These are phyloP conservation scores for Pseudomyrmex concolor DNA, from an alignment of 1,140 invertebrate genomes.

Conservation along the genomic window DNA sequence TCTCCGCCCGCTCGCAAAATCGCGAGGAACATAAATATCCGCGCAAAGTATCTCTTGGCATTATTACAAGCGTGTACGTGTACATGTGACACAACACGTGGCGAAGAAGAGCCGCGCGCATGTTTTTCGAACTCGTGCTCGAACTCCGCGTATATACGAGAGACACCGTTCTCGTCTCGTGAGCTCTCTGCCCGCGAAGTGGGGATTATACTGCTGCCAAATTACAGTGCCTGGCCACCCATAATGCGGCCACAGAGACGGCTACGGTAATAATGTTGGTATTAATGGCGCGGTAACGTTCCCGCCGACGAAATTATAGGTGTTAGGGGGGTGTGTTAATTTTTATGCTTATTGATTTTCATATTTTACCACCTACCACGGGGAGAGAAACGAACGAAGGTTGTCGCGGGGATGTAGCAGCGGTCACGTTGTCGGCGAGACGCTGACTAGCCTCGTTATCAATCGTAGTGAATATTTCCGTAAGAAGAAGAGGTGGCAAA, in stretches of 20 bases:
- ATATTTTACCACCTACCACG: constrained; percentile 81
- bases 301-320: constrained; percentile 77
- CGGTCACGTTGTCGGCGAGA: background rate
- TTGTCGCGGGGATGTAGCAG: background rate
- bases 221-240: constrained; percentile 80
- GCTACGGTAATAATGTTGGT: constrained; percentile 80
- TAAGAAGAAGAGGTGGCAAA: background rate
- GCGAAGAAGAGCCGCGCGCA: constrained; percentile 40
- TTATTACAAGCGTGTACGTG: constrained; percentile 70
- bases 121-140: constrained; percentile 50
- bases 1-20: constrained; percentile 67
- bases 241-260: constrained; percentile 74
- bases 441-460: constrained; percentile 39
- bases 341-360: constrained; percentile 85
- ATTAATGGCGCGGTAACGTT: constrained; percentile 78
- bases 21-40: constrained; percentile 80
- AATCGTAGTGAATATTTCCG: constrained; percentile 33
- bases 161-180: constrained; percentile 60
- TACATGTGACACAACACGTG: constrained; percentile 66
- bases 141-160: constrained; percentile 11
- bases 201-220: constrained; percentile 81
- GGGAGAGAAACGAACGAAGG: background rate
- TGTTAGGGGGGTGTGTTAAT: constrained; percentile 81
- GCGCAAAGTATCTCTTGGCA: constrained; percentile 71
- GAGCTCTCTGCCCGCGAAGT: constrained; percentile 45